Evolutionary conservation across 2,888 invertebrate genomes (phyloP), one percentile per base, ranked within the genome.

Genomic region (Xestoiulus laeticollis): DNA sequence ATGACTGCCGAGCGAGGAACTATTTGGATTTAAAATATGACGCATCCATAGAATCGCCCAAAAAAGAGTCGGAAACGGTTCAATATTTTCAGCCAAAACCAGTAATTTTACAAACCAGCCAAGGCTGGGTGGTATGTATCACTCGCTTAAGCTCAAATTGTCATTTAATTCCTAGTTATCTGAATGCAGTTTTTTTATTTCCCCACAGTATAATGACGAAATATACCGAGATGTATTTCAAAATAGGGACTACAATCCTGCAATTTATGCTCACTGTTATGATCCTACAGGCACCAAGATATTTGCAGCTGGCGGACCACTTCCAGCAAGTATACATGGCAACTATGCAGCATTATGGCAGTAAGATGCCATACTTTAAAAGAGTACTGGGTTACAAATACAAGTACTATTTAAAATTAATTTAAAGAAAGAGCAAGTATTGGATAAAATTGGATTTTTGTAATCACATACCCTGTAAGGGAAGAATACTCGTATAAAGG

Each of bases 271-370:
- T 1, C 98, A 99, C 92, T 97, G 97, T 92, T 98, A 98, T 92
- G 98, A 99, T 92, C 94, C 95, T 90, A 96, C 96, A 89, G 97
- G 98, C 19, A 98, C 97, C 19, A 93, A 97, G 88, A 94, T 99
- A 68, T 99, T 99, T 93, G 96, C 98, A 0, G 98, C 98, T 14
- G 99, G 99, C 12, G 98, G 98, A 0, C 99, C 99, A 0, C 93
- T 99, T 87, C 97, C 98, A 38, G 96, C 97, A 2, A 96, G 96
- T 87, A 93, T 98, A 53, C 96, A 96, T 89, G 99, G 99, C 88
- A 98, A 98, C 93, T 98, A 98, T 92, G 98, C 98, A 43, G 98
- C 97, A 53, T 93, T 98, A 89, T 98, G 98, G 98, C 97, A 97
- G 93, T 98, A 93, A 93, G 19, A 84, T 10, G 19, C 6, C 22